These are phyloP conservation scores for Noctua janthina DNA, from an alignment of 2,888 invertebrate species.

Conservation along the genomic window DNA sequence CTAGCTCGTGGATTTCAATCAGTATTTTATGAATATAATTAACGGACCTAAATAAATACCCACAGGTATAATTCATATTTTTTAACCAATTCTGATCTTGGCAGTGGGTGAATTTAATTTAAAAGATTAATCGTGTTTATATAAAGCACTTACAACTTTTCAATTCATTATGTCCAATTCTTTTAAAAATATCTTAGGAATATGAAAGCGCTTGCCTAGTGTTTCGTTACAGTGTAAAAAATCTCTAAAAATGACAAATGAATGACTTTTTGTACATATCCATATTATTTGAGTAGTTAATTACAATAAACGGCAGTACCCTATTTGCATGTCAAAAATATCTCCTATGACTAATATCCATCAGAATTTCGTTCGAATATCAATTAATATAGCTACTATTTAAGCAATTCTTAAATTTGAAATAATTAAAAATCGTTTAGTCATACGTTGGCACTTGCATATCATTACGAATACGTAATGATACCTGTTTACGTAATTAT, in stretches of 20 bases:
- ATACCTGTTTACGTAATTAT: slow-evolving; percentile 9
- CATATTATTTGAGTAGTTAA: neutral
- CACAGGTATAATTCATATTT: no score
- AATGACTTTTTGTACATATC: neutral
- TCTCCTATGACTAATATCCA: slow-evolving; percentile 21
- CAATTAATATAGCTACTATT: slow-evolving; percentile 6
- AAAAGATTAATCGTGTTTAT: neutral
- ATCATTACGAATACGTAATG: slow-evolving; percentile 18
- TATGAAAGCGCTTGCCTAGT: no score
- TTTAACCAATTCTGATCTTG: neutral
- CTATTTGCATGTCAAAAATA: slow-evolving; percentile 23
- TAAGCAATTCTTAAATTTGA: slow-evolving; percentile 39
- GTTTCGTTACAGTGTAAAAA: neutral
- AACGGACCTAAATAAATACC: neutral
- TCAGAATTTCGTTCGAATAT: slow-evolving; percentile 12
- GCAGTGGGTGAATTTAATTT: neutral
- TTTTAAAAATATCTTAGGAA: neutral
- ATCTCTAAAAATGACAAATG: neutral
- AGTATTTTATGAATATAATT: neutral
- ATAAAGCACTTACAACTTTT: neutral
- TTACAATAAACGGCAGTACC: neutral
- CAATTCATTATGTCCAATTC: neutral
- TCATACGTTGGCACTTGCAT: neutral
- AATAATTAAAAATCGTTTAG: slow-evolving; percentile 16
- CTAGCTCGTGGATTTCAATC: neutral